These are phyloP conservation scores for Cirrhinus molitorella DNA, from an alignment of 2,797 vertebrate genomes.

Conservation along the genomic window DNA sequence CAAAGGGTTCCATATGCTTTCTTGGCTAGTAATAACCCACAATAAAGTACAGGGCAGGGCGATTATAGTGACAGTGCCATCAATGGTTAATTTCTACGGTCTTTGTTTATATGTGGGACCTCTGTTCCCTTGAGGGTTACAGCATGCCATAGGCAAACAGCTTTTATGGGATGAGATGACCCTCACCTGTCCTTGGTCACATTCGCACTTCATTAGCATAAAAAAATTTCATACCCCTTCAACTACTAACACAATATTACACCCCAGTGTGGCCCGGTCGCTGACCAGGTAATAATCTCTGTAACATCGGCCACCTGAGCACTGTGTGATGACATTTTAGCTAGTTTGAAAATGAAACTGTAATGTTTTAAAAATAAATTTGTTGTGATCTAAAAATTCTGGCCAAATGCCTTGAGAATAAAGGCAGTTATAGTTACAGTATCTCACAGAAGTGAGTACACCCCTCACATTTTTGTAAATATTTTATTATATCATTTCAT, in stretches of 20 bases:
- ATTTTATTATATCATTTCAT: too few species aligned
- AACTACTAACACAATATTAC: background rate
- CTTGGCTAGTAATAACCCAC: slow-evolving; percentile 34
- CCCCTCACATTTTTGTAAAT: too few species aligned
- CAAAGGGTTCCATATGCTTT: slow-evolving; percentile 14
- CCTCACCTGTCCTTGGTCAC: slow-evolving; percentile 34
- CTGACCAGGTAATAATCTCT: slow-evolving; percentile 13
- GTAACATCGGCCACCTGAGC: background rate
- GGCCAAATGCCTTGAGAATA: background rate
- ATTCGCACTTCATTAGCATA: background rate
- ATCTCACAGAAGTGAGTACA: too few species aligned
- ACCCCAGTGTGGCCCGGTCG: background rate
- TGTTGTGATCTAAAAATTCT: background rate
- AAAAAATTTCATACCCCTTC: background rate
- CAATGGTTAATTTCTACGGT: slow-evolving; percentile 39
- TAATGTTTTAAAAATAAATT: background rate
- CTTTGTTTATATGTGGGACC: slow-evolving; percentile 34
- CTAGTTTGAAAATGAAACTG: background rate
- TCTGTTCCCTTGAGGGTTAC: background rate
- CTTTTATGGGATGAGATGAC: background rate
- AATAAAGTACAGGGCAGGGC: slow-evolving; percentile 20
- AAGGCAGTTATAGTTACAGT: too few species aligned
- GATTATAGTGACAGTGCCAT: slow-evolving; percentile 30
- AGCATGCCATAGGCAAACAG: background rate
- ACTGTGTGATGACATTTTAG: background rate